phyloP scores from a whole-genome alignment of 2,888 invertebrate species.

The Agrotis exclamationis region DNA sequence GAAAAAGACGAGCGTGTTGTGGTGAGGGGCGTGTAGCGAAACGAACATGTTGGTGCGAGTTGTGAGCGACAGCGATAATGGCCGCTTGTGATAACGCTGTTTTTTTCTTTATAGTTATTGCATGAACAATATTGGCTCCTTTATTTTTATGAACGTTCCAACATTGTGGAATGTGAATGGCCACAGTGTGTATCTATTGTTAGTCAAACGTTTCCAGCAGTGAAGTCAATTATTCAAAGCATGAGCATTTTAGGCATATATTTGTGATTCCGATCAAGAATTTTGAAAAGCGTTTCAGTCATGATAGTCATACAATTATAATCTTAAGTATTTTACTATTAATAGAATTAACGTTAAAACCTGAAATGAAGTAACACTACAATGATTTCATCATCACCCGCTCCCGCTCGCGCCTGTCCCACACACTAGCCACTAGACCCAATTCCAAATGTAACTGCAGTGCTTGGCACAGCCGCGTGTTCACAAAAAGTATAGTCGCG shows the following conservation, averaged over 20 bases:
- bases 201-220: too few species aligned
- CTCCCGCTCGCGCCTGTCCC: constrained; percentile 11
- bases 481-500: constrained; percentile 75
- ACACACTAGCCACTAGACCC: constrained; percentile 53
- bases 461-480: constrained; percentile 75
- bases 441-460: constrained; percentile 73
- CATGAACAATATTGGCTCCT: too few species aligned
- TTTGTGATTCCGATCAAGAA: too few species aligned
- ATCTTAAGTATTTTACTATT: neutral
- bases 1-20: constrained; percentile 77
- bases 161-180: too few species aligned
- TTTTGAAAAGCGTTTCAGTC: too few species aligned
- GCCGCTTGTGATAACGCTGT: neutral
- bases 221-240: too few species aligned
- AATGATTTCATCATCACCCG: too few species aligned
- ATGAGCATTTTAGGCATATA: too few species aligned
- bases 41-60: constrained; percentile 24
- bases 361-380: too few species aligned
- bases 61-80: constrained; percentile 18
- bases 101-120: too few species aligned
- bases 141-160: neutral
- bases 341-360: neutral
- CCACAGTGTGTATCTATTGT: too few species aligned
- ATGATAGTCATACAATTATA: too few species aligned
- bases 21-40: constrained; percentile 64